A percentile compares a stretch with the other conserved stretches of the same genome.
phyloP scores from a whole-genome alignment of 2,113 vertebrate genomes.

The Perccottus glenii region DNA sequence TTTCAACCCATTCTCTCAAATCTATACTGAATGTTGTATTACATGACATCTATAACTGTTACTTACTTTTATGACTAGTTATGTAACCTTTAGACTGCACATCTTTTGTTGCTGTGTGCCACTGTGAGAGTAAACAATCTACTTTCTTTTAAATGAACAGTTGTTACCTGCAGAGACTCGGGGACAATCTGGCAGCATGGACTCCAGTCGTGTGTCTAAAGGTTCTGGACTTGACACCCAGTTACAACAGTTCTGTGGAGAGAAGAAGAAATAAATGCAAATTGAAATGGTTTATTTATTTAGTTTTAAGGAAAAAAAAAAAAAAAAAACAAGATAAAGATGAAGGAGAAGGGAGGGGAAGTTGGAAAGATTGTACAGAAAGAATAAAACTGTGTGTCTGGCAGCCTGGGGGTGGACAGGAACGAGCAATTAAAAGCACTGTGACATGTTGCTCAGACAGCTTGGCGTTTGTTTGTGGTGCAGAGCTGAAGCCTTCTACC shows the following conservation, averaged over 20 bases:
- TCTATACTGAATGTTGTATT: neutral
- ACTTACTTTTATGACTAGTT: too few relatives aligned
- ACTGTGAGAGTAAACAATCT: too few relatives aligned
- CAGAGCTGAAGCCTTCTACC: conserved; percentile 68
- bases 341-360: conserved; percentile 40
- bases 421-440: conserved; percentile 78
- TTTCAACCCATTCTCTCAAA: neutral
- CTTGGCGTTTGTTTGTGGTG: conserved; percentile 75
- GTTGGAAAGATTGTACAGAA: conserved; percentile 29
- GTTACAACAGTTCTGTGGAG: conserved; percentile 90
- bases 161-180: conserved; percentile 94
- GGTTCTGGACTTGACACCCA: conserved; percentile 96
- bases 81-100: too few relatives aligned
- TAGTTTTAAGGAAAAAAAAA: neutral
- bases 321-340: conserved; percentile 12
- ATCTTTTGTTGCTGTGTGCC: too few relatives aligned
- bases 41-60: too few relatives aligned
- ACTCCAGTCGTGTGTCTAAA: conserved; percentile 89
- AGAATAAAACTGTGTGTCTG: conserved; percentile 22
- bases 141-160: neutral
- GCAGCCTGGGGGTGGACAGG: conserved; percentile 47
- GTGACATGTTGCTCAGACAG: conserved; percentile 77
- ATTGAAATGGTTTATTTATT: neutral
- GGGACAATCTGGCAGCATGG: conserved; percentile 95
- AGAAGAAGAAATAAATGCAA: conserved; percentile 3